Percentiles rank a stretch among this genome's conserved stretches.
Conservation (phyloP, 2,113 vertebrate genomes). For the Osmerus mordax region DNA sequence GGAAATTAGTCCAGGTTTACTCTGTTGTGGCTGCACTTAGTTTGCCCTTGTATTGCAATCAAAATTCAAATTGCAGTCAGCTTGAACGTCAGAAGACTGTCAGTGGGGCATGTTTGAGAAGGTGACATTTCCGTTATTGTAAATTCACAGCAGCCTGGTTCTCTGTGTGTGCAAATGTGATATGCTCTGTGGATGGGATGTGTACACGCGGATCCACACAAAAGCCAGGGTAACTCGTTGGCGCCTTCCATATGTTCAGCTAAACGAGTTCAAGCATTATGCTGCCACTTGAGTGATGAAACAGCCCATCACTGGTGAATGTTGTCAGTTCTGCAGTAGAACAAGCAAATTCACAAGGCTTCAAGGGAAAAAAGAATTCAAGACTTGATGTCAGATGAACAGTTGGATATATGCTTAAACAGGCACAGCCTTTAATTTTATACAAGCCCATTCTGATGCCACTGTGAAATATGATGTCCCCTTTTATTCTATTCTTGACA, state of each 20-base stretch:
- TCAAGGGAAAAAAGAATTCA: neutral
- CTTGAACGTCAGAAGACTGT: slow-evolving; percentile 17
- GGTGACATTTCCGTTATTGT: slow-evolving; percentile 22
- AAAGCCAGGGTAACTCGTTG: slow-evolving; percentile 30
- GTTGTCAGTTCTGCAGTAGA: slow-evolving; percentile 43
- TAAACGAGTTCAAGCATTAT: slow-evolving; percentile 51
- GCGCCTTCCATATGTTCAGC: slow-evolving; percentile 55
- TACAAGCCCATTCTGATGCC: too few species aligned
- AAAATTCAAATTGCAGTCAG: slow-evolving; percentile 32
- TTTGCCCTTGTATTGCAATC: neutral
- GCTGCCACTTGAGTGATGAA: slow-evolving; percentile 48
- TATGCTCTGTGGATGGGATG: slow-evolving; percentile 35
- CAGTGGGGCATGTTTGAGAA: slow-evolving; percentile 14
- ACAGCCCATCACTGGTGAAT: slow-evolving; percentile 44
- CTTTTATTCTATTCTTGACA: too few species aligned
- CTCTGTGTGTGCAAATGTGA: slow-evolving; percentile 22
- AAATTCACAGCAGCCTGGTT: slow-evolving; percentile 31
- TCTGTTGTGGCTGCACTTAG: neutral
- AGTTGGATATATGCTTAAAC: neutral
- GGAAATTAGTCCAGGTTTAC: neutral
- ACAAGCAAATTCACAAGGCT: slow-evolving; percentile 17
- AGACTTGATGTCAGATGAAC: neutral
- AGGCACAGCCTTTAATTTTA: neutral
- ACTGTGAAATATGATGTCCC: too few species aligned
- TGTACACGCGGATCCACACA: slow-evolving; percentile 24